Percentiles rank a stretch among this genome's conserved stretches.
Conservation (phyloP, 2,113 vertebrate species). For the Tyrannus savana region DNA sequence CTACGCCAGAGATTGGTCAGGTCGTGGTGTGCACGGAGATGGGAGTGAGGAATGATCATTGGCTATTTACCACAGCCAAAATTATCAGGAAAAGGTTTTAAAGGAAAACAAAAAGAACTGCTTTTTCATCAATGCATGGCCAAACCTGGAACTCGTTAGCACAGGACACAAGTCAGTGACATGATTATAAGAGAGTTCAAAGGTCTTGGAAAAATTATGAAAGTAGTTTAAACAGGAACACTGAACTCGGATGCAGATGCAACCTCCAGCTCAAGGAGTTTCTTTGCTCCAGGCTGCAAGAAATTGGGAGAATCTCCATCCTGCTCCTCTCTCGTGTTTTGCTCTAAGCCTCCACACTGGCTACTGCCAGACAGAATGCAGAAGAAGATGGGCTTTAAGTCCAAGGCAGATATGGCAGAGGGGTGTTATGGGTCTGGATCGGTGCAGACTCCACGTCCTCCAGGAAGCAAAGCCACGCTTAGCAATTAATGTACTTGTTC, state of each 20-base stretch:
- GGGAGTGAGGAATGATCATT: background rate
- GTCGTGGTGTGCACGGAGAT: accelerated
- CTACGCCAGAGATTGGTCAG: accelerated
- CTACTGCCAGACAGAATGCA: background rate
- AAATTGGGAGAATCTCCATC: background rate
- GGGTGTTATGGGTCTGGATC: background rate
- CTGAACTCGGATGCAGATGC: background rate
- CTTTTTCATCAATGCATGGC: background rate
- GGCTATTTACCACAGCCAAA: background rate
- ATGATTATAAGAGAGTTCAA: background rate
- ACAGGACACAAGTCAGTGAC: background rate
- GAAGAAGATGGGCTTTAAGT: background rate
- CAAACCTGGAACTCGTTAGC: background rate
- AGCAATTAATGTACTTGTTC: background rate
- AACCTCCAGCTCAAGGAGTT: background rate
- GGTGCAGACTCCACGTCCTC: background rate
- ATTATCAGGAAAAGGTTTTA: background rate
- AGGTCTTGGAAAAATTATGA: background rate
- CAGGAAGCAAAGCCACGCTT: background rate
- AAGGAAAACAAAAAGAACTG: background rate
- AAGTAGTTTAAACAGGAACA: background rate
- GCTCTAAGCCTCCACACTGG: background rate
- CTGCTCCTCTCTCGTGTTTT: background rate
- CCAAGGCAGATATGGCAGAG: background rate
- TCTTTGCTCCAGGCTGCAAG: background rate